Evolutionary conservation across 2,888 invertebrate genomes (phyloP), one percentile per base, ranked within the genome.

Genomic region (Macropis europaea): DNA sequence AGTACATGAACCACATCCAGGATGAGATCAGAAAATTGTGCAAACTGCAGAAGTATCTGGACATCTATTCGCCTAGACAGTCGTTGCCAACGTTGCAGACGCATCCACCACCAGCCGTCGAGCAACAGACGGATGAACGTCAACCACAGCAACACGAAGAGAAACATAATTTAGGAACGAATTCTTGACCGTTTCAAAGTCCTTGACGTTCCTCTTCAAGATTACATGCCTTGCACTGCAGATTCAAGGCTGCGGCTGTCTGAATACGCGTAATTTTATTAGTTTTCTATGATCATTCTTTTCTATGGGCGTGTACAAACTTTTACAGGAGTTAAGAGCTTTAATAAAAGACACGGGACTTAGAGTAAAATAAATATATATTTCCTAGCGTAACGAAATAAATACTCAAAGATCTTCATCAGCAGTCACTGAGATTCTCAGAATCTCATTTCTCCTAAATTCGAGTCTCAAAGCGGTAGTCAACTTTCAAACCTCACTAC

Each of bases 1-100:
- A 90, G 9, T 90, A 91, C 66, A 81, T 91, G 73, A 89, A 89
- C 61, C 90, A 90, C 73, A 91, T 91, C 62, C 90, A 91, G 74
- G 85, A 88, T 2, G 90, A 91, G 81, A 87, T 91, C n/a, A 84
- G 85, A 38, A 85, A 90, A 52, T 76, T 91, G 19, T 90, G 90
- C 70, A 90, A 90, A 42, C 77, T 91, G 24, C 91, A 91, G 81
- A 82, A 88, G 63, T 90, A 90, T 70, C 78, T 91, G 53, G 91
- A 91, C 75, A 85, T 87, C 2, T 90, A 86, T 71, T 84, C 82
- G 9, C 77, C 78, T 17, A 71, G 73, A 34, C 62, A 73, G 7
- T 68, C 80, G 9, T 28, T 72, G 24, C 42, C 72, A 1, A 15
- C 56, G 17, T 30, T 76, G 22, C 64, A 72, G 13, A n/a, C 42